phyloP scores from a whole-genome alignment of 2,113 vertebrate genomes.

The Nyctereutes procyonoides region DNA sequence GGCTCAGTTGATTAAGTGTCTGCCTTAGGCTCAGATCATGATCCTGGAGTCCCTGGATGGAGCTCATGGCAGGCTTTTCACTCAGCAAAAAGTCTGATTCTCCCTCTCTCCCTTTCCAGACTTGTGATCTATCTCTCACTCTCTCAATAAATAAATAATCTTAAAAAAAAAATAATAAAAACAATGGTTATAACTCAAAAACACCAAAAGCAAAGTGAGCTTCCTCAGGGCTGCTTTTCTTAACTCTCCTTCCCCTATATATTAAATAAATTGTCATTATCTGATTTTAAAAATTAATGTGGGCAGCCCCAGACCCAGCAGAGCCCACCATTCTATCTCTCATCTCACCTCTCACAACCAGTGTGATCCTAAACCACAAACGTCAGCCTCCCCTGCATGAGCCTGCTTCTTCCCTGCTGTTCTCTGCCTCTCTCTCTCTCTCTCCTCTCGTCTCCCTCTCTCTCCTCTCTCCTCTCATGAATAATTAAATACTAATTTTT shows the following conservation, averaged over 20 bases:
- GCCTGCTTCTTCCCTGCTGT: too few species aligned
- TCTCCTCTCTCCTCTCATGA: too few species aligned
- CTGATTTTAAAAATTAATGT: neutral
- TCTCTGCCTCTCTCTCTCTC: too few species aligned
- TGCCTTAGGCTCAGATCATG: neutral
- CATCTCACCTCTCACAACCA: too few species aligned
- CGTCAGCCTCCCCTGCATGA: too few species aligned
- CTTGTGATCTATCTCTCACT: neutral
- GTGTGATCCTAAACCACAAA: too few species aligned
- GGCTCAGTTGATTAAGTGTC: neutral
- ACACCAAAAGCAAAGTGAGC: neutral
- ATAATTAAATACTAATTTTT: too few species aligned
- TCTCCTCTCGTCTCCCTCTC: too few species aligned
- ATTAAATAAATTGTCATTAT: neutral
- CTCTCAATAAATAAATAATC: neutral
- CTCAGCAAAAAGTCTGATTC: neutral
- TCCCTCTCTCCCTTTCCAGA: neutral
- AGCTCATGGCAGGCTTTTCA: neutral
- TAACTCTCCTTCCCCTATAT: neutral
- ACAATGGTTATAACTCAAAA: constrained; percentile 26
- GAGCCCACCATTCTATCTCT: too few species aligned
- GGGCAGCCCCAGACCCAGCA: too few species aligned
- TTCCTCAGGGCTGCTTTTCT: neutral
- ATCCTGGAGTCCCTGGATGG: neutral
- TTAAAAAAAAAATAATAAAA: neutral